Evolutionary conservation across 2,797 vertebrate species (phyloP), one percentile per base, ranked within the genome.

Genomic region (Paramormyrops hopkinsi): DNA sequence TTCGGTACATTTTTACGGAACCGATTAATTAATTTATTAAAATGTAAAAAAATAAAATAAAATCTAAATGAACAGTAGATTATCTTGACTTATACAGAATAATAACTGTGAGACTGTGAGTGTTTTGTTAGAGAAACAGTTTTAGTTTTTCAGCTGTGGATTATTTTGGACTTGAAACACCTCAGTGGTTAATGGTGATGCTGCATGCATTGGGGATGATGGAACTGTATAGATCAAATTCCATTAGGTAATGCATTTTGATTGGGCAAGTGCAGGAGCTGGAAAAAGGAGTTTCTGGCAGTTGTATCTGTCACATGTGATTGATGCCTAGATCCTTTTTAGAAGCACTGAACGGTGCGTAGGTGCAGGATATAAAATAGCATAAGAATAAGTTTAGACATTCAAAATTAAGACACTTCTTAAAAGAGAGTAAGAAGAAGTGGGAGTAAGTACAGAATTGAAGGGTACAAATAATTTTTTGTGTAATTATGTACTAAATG

Each of bases 191-290:
- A 87, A 69, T 14, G 33, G 83, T 29, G 84, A 56, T 87, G 84
- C 22, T 7, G 9, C 5, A 9, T 54, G 11, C 37, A 56, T 76
- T 59, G 51, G 17, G 73, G 17, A 88, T 59, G 51, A 88, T 73
- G 44, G 48, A 25, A 3, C 48, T 25, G 84, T 41, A 22, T 29
- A 56, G 51, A 79, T 88, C 76, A 82, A 76, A 25, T 88, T 69
- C 85, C 69, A 76, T 87, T 86, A 86, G 48, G 62, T 83, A 89
- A 89, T 87, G 69, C 19, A 89, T 53, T 89, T 51, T 86, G 73
- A 56, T 37, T 88, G 69, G 86, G 22, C 17, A 17, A 54, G 82
- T 33, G 69, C 62, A 14, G 25, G 51, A 73, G 29, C 62, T 90
- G 76, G 73, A 48, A 88, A 51, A 46, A 22, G 7, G 17, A 7